Evolutionary conservation across 2,888 invertebrate species (phyloP), one percentile per base, ranked within the genome.

Genomic region (Oasisia sp.): DNA sequence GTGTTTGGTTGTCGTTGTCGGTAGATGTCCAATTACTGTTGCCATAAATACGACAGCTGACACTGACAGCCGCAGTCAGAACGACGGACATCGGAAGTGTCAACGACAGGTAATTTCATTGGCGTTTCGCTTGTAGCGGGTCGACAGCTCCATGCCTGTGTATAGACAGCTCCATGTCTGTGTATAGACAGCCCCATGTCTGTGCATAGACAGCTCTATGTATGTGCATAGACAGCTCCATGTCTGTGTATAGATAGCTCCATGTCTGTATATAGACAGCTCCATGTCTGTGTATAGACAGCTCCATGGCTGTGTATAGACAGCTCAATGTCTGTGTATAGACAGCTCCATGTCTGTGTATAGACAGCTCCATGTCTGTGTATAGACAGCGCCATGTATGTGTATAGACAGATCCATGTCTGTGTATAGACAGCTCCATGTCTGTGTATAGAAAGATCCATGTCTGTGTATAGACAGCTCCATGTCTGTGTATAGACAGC

Each of bases 1-100:
- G n/a, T 74, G 74, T 74, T 74, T 74, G 27, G 74, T 74, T 74
- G 74, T 27, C 74, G 27, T 19, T 27, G n/a, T 74, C 27, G 27
- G 74, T 74, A 74, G 74, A 19, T n/a, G 74, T 74, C 74, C 74
- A 74, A 74, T 74, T 74, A 74, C 27, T 74, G 74, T 74, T 74
- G 74, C 74, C n/a, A 27, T 74, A 74, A 74, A 74, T 74, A 74
- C 74, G 74, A 74, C n/a, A 74, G 74, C 74, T 74, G n/a, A 74
- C 27, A 74, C 27, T 74, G 74, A n/a, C 74, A 74, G 74, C 74
- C 74, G 74, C n/a, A 74, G 2, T 74, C 74, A 74, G 74, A 74
- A 74, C 27, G 27, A 74, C 27, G 74, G 27, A 74, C 27, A 74
- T 27, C 74, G 74, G 74, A 74, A 27, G 74, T 74, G 74, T 74